Evolutionary conservation across 2,888 invertebrate species (phyloP), one percentile per base, ranked within the genome.

Genomic region (Coenonympha arcania): DNA sequence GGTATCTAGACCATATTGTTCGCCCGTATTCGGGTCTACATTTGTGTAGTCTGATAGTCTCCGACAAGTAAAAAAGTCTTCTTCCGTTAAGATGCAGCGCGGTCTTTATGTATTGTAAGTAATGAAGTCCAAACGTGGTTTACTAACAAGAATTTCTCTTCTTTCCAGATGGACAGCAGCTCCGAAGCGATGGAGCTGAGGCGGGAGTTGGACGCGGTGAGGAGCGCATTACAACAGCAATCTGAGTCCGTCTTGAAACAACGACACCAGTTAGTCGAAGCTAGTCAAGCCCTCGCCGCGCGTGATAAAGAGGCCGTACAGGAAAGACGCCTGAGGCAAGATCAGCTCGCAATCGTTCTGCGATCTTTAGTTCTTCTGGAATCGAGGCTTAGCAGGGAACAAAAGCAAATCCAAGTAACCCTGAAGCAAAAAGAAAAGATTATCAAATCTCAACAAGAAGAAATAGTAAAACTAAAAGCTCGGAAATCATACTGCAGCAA

Each of bases 401-500:
- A 93, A 68, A 90, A 91, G 61, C 89, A 89, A 62, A 92, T 93
- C 58, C 88, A 89, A 52, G 88, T 89, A 48, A 88, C 91, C 42
- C 82, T 93, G 13, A 87, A 88, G 53, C 91, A 92, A 66, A 92
- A 92, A 68, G 93, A 93, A 67, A 89, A 89, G 65, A 88, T 92
- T 39, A 92, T 93, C 54, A 89, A 89, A 65, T 87, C 89, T 49
- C 93, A 93, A 67, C 89, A 90, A 63, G 87, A 89, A 56, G 91
- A 93, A 73, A 91, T 93, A 55, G 80, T 88, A 6, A 90, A 89
- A 70, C 79, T 92, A 20, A 87, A 91, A 63, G 79, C 87, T 1
- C 80, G 86, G 26, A 83, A 83, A 50, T 78, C 81, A 0, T 86
- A 80, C 56, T 87, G 87, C 70, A 86, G 77, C 64, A 87, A 85